Evolutionary conservation across 53 echinoderm and acorn worm species (phyloP).

Genomic region (Holothuria scabra): DNA sequence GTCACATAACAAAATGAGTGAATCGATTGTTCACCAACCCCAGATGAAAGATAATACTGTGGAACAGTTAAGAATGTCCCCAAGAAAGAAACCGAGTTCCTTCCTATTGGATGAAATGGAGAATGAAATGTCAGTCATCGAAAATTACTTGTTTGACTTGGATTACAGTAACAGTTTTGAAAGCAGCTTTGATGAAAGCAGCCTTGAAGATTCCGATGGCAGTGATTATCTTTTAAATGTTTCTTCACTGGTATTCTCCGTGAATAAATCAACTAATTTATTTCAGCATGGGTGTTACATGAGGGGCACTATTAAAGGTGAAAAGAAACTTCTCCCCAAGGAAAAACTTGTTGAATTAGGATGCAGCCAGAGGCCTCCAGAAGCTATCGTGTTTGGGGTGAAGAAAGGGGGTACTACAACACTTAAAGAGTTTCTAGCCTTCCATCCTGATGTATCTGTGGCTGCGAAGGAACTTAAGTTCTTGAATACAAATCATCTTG

Average conservation of each 20-base stretch:
- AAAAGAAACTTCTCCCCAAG: constrained; percentile 7
- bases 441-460: constrained; percentile 81
- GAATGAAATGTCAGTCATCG: background rate
- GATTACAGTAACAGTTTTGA: too few relatives aligned
- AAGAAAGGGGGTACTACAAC: constrained; percentile 91
- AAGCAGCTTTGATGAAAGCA: background rate
- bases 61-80: background rate
- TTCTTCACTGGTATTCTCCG: background rate
- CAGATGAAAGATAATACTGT: too few relatives aligned
- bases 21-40: too few relatives aligned
- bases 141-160: constrained; percentile 1
- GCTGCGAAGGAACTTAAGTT: constrained; percentile 75
- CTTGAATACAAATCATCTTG: constrained; percentile 55
- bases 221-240: too few relatives aligned
- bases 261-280: background rate
- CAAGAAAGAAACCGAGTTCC: background rate
- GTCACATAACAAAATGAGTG: too few relatives aligned
- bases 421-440: constrained; percentile 80
- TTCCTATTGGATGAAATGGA: background rate
- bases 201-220: background rate
- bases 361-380: constrained; percentile 69
- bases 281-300: constrained; percentile 62
- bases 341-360: constrained; percentile 48
- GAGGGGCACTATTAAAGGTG: background rate
- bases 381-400: constrained; percentile 80